A percentile compares a stretch with the other conserved stretches of the same genome.
Evolutionary conservation across 2,797 vertebrate genomes (phyloP).

Genomic region (Heliangelus exortis): DNA sequence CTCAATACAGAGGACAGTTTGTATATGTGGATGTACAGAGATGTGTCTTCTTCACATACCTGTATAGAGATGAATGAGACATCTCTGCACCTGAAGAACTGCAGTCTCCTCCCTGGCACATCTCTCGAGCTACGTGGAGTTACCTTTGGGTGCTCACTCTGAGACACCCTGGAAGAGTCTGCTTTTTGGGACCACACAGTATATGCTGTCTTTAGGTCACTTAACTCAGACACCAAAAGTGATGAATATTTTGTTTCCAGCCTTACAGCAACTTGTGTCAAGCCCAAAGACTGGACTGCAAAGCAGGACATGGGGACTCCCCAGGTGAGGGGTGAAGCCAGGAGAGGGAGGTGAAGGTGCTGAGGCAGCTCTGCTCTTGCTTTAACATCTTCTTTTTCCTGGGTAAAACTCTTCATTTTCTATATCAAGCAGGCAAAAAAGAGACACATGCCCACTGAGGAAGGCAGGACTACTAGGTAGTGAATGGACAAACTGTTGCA

Average conservation of each 20-base stretch:
- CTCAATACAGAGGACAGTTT: background rate
- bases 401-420: background rate
- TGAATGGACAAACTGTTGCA: background rate
- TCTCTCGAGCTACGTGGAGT: background rate
- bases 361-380: background rate
- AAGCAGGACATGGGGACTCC: background rate
- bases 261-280: background rate
- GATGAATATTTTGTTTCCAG: background rate
- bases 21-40: background rate
- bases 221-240: background rate
- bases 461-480: background rate
- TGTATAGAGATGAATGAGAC: background rate
- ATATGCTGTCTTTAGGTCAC: background rate
- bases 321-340: background rate
- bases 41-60: background rate
- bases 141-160: background rate
- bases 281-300: background rate
- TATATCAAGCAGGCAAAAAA: background rate
- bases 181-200: background rate
- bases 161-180: background rate
- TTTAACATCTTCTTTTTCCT: background rate
- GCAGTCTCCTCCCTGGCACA: background rate
- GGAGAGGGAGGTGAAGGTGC: background rate
- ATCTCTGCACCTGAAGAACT: background rate
- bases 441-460: background rate